These are phyloP conservation scores for Fukomys damarensis DNA, from an alignment of 2,113 vertebrate genomes.

Conservation along the genomic window DNA sequence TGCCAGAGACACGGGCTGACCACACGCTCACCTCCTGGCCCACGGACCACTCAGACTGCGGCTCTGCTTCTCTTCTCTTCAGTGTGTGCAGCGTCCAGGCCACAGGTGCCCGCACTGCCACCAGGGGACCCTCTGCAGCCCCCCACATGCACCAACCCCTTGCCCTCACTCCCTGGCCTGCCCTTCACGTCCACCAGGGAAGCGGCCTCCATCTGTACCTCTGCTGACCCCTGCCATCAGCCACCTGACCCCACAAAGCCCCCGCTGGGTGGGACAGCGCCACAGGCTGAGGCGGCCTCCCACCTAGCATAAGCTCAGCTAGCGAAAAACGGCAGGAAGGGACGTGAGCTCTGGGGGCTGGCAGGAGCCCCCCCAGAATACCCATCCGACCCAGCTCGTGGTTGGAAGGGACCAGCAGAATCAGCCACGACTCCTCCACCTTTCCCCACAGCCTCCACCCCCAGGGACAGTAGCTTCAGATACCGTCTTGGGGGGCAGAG, in stretches of 20 bases:
- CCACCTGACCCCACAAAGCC: background rate
- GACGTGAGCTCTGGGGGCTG: background rate
- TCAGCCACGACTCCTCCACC: background rate
- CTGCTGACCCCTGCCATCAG: background rate
- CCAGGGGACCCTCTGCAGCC: background rate
- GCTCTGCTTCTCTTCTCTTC: background rate
- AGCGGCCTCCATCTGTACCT: background rate
- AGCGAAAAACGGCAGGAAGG: background rate
- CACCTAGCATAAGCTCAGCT: background rate
- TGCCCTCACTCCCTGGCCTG: background rate
- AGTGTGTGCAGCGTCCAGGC: background rate
- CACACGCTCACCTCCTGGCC: background rate
- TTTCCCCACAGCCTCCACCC: too few relatives aligned
- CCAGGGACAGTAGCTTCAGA: accelerated
- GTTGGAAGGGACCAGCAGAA: background rate
- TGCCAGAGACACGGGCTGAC: background rate
- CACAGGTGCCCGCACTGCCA: background rate
- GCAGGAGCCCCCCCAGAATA: background rate
- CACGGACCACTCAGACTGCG: accelerated
- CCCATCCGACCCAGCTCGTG: accelerated
- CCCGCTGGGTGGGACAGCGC: background rate
- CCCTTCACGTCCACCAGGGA: background rate
- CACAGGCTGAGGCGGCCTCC: background rate
- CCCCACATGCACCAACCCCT: background rate
- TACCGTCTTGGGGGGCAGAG: accelerated